These are phyloP conservation scores for Corydoras sp. DNA, from an alignment of 2,113 vertebrate genomes.

Conservation along the genomic window DNA sequence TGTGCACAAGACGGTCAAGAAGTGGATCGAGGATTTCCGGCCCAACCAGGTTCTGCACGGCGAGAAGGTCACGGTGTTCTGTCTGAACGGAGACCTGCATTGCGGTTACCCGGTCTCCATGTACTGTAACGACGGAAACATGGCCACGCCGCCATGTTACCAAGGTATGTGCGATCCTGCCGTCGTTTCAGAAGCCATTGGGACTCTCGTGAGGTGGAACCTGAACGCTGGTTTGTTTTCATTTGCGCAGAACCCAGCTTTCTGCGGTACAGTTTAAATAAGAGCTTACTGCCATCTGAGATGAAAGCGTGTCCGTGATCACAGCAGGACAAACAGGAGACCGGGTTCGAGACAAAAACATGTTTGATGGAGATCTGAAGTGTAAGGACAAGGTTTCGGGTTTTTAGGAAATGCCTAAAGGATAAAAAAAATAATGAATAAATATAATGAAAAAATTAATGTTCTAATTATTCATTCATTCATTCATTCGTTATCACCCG, in stretches of 20 bases:
- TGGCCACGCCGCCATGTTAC: constrained; percentile 76
- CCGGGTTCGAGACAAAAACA: too few species aligned
- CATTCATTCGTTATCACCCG: too few species aligned
- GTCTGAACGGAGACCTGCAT: constrained; percentile 71
- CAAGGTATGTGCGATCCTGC: constrained; percentile 58
- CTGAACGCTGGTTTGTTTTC: neutral
- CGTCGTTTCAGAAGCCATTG: neutral
- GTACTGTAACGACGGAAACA: constrained; percentile 69
- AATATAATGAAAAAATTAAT: too few species aligned
- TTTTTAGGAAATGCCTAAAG: neutral
- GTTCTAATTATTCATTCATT: too few species aligned
- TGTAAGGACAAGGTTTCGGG: neutral
- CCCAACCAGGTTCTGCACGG: constrained; percentile 72
- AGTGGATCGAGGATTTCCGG: constrained; percentile 69
- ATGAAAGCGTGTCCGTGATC: constrained; percentile 47
- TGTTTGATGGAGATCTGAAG: too few species aligned
- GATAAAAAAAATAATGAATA: neutral
- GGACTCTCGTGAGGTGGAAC: neutral
- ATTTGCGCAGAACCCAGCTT: constrained; percentile 52
- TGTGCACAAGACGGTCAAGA: constrained; percentile 67
- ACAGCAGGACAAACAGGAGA: neutral
- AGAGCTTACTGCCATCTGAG: constrained; percentile 59
- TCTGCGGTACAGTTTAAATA: constrained; percentile 35
- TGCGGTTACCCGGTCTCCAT: constrained; percentile 74
- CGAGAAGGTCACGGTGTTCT: constrained; percentile 76